A percentile compares a stretch with the other conserved stretches of the same genome.
These are phyloP conservation scores for Hemiscyllium ocellatum DNA, from an alignment of 2,113 vertebrate genomes.

Conservation along the genomic window DNA sequence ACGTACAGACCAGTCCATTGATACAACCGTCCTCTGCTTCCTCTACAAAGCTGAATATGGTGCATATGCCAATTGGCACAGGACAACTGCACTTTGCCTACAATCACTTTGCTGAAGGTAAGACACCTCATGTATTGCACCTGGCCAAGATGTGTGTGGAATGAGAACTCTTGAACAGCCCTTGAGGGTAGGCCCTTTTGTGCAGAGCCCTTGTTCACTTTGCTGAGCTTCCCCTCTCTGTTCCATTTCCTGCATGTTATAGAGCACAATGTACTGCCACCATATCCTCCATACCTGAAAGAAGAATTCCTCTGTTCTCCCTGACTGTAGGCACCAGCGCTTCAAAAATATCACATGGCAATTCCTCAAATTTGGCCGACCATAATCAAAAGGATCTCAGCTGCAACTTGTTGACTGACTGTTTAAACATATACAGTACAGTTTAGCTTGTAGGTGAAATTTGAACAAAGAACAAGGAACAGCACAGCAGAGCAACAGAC, in stretches of 20 bases:
- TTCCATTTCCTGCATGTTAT: background rate
- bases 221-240: background rate
- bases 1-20: background rate
- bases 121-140: background rate
- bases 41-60: background rate
- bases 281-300: background rate
- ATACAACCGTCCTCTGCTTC: background rate
- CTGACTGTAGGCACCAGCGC: background rate
- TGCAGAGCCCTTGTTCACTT: background rate
- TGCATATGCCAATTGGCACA: background rate
- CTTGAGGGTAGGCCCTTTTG: background rate
- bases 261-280: background rate
- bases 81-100: too few relatives aligned
- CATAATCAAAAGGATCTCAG: background rate
- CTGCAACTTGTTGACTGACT: background rate
- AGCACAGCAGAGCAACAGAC: too few relatives aligned
- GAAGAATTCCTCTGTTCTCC: background rate
- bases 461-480: background rate
- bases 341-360: background rate
- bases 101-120: background rate
- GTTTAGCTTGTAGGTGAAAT: background rate
- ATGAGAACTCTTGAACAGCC: background rate
- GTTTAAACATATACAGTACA: background rate
- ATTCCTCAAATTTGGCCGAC: background rate
- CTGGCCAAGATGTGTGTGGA: background rate